phyloP scores from a whole-genome alignment of 2,113 vertebrate species.

The Porphyrio hochstetteri region DNA sequence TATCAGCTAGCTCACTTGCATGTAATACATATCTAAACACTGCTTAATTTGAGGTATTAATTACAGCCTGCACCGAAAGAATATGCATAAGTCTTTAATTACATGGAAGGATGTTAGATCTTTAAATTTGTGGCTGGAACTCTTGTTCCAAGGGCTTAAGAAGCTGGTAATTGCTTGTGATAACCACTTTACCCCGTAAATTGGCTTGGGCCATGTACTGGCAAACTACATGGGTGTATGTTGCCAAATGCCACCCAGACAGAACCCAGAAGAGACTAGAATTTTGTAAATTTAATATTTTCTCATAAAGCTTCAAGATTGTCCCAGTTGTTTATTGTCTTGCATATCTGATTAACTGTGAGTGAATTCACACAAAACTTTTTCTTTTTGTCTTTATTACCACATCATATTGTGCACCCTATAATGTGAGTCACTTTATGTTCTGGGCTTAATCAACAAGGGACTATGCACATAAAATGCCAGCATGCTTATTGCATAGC shows the following conservation, averaged over 20 bases:
- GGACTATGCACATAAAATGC: background rate
- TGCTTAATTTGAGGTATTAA: constrained; percentile 44
- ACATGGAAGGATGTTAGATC: background rate
- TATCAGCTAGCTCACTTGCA: constrained; percentile 33
- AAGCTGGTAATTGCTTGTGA: constrained; percentile 1
- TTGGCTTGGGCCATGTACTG: background rate
- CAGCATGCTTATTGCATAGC: background rate
- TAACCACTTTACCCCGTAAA: constrained; percentile 1
- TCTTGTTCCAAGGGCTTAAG: background rate
- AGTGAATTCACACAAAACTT: background rate
- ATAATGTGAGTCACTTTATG: background rate
- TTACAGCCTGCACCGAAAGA: background rate
- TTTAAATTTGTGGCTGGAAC: background rate
- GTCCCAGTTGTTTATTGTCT: background rate
- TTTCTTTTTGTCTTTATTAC: background rate
- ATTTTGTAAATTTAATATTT: background rate
- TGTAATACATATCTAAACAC: constrained; percentile 24
- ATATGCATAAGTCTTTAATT: constrained; percentile 16
- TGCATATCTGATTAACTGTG: background rate
- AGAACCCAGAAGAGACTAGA: background rate
- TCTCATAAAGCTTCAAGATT: background rate
- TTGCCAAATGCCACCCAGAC: background rate
- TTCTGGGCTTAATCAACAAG: background rate
- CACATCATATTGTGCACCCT: background rate
- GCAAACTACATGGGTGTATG: background rate